Percentiles rank a stretch among this genome's conserved stretches.
Evolutionary conservation across 2,888 invertebrate genomes (phyloP).

Genomic region (Thereva unica): DNA sequence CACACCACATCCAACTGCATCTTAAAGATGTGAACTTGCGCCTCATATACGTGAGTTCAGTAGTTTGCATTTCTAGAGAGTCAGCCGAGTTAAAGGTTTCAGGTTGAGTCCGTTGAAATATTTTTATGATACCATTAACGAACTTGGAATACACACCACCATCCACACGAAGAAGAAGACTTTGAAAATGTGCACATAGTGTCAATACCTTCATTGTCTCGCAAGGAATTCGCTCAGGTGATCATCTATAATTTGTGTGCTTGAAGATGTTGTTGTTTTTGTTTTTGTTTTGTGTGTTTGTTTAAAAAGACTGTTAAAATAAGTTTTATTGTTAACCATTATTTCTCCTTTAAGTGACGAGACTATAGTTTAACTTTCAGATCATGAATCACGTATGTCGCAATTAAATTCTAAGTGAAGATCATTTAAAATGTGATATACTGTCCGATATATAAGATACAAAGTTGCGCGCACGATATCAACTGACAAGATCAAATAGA

Average conservation of each 20-base stretch:
- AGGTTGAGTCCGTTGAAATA: conserved; percentile 31
- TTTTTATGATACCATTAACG: conserved; percentile 32
- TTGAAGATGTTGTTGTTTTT: too few species aligned
- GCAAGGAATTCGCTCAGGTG: conserved; percentile 12
- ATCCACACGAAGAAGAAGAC: not conserved
- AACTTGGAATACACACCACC: conserved; percentile 17
- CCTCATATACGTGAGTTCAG: conserved; percentile 15
- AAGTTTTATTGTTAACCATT: too few species aligned
- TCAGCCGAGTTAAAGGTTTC: conserved; percentile 17
- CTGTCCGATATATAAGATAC: too few species aligned
- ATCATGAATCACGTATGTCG: too few species aligned
- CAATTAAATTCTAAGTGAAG: too few species aligned
- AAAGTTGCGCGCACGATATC: too few species aligned
- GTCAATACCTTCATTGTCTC: conserved; percentile 32
- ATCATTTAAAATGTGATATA: too few species aligned
- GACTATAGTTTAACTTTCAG: too few species aligned
- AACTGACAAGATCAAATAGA: too few species aligned
- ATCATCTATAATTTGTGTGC: not conserved
- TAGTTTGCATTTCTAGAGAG: conserved; percentile 24
- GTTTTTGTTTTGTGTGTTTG: too few species aligned
- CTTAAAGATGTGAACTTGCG: conserved; percentile 3
- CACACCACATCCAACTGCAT: not conserved
- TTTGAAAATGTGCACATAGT: conserved; percentile 13
- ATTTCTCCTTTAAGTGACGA: too few species aligned
- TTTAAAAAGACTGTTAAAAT: too few species aligned